Base-by-base conservation (phyloP, 2,113 vertebrate genomes). In the Campylomormyrus numenius region DNA sequence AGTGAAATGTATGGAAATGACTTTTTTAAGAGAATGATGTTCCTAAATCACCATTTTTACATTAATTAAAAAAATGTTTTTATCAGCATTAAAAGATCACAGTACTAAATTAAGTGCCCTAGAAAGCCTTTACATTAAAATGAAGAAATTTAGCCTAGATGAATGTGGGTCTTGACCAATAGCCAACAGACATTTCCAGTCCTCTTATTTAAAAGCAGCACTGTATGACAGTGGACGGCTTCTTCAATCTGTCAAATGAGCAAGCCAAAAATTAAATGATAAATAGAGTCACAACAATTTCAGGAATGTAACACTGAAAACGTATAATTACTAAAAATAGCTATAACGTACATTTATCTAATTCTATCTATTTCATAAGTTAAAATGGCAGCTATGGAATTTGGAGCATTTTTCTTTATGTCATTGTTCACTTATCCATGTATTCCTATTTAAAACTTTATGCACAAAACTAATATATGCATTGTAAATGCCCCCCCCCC, bases 31-130 rank as follows among this genome's bases (percentile, higher is more conserved):
- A 88, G 35, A 58, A 31, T n/a, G 19, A 35, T 42, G 7, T 95
- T 95, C 96, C 94, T 95, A 95, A 96, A 92, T 93, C 95, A 95
- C 94, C 92, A 93, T 94, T 94, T 95, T 93, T 42, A 80, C 74
- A 35, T 80, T 95, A 97, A 96, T 95, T 95, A 96, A 96, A 97
- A 96, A 95, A 96, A 95, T 96, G 96, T 96, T 96, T 96, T 95
- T 96, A 92, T 94, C 95, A 95, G 96, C 95, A 96, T 94, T 91
- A 94, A 95, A 93, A 74, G 5, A 94, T 96, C 96, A 93, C 96
- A 96, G 95, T 92, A 91, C 93, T 95, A 94, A 94, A 92, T 94
- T 94, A 94, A 94, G 91, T 56, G 90, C 94, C 92, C 94, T 95
- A 92, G 96, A 96, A 96, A 92, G 93, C 87, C 91, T 88, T 85